These are phyloP conservation scores for Pomatorhinus ruficollis DNA, from an alignment of 2,113 vertebrate species.

Conservation along the genomic window DNA sequence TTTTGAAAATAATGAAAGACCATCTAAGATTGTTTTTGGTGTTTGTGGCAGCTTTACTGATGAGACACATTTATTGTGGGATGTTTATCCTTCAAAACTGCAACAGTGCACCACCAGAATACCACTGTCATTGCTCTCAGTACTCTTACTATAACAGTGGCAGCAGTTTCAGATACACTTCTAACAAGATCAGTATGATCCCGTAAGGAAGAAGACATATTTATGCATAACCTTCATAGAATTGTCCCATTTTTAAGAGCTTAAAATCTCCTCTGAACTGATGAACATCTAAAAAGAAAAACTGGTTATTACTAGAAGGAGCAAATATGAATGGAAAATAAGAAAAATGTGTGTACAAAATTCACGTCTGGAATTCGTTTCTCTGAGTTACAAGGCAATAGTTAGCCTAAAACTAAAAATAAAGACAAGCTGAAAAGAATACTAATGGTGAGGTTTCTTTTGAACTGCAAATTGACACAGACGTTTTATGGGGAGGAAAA, in stretches of 20 bases:
- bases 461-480: slow-evolving; percentile 24
- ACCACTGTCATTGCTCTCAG: not conserved
- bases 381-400: not conserved
- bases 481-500: not conserved
- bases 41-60: not conserved
- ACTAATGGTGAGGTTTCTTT: slow-evolving; percentile 8
- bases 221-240: not conserved
- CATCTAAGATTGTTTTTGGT: not conserved
- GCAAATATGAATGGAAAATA: slow-evolving; percentile 24
- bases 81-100: not conserved
- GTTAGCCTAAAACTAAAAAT: slow-evolving; percentile 42
- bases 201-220: not conserved
- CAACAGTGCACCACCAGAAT: not conserved
- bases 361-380: not conserved
- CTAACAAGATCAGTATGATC: not conserved
- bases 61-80: not conserved
- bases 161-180: not conserved
- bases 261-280: not conserved
- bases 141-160: not conserved
- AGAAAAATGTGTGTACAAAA: not conserved
- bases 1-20: not conserved
- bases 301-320: slow-evolving; percentile 16
- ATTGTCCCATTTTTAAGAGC: not conserved
- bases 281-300: not conserved
- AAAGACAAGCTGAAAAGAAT: slow-evolving; percentile 35